Evolutionary conservation across 2,113 vertebrate genomes (phyloP).

Genomic region (Heterochromis multidens): DNA sequence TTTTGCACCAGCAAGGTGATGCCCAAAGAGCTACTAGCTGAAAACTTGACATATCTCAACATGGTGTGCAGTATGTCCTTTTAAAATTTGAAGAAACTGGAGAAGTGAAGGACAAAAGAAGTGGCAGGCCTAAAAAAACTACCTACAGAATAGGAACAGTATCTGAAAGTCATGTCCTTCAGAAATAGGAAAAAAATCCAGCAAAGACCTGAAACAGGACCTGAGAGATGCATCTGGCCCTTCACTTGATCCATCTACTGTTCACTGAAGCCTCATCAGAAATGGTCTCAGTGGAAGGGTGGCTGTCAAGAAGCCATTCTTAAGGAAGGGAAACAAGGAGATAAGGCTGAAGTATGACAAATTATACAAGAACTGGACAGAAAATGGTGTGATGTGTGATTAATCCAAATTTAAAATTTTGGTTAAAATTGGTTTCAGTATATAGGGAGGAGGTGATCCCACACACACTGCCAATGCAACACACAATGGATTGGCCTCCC

Average conservation of each 20-base stretch:
- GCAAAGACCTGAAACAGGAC: background rate
- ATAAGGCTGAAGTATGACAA: background rate
- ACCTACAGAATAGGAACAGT: background rate
- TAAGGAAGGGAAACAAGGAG: background rate
- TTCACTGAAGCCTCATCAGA: background rate
- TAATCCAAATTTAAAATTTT: background rate
- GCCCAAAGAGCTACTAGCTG: background rate
- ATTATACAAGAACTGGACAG: background rate
- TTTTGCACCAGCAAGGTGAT: background rate
- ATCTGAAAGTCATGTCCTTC: background rate
- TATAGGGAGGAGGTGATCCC: background rate
- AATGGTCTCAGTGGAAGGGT: background rate
- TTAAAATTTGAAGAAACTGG: background rate
- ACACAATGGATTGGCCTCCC: background rate
- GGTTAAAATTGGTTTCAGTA: background rate
- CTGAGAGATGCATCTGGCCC: background rate
- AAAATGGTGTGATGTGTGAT: background rate
- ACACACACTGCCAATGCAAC: background rate
- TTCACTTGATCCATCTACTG: background rate
- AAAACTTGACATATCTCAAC: background rate
- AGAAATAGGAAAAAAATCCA: background rate
- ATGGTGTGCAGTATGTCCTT: background rate
- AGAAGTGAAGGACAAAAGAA: background rate
- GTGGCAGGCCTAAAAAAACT: background rate
- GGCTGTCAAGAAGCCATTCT: background rate